Base-by-base conservation (phyloP, 2,797 vertebrate species). In the Streptopelia turtur region DNA sequence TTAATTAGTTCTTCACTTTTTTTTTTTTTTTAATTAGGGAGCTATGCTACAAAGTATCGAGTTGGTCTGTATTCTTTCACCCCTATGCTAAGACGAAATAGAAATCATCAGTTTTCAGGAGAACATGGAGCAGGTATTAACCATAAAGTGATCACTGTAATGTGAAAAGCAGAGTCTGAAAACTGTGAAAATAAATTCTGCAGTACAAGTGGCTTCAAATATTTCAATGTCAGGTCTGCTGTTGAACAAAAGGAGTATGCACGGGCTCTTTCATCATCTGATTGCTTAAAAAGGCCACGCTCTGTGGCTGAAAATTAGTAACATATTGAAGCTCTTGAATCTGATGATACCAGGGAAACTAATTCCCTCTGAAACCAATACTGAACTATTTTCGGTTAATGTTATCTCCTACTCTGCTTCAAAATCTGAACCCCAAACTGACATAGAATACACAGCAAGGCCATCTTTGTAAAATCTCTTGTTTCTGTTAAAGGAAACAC, bases 301-400 rank as follows among this genome's bases (percentile, higher is more conserved):
- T 89, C 14, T 23, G 52, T 71, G 47, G 35, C 72, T 94, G 65
- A 76, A 92, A 88, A 88, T 81, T 63, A 90, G 53, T 57, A 88
- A 86, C 72, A 41, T 57, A 61, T 33, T 91, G 70, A 79, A 83
- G 13, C 7, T 88, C 83, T 88, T 88, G 47, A 87, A 66, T 53
- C 15, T 83, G 75, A 57, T 75, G 55, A 37, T 84, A 72, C 2
- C 7, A 79, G 30, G 52, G 47, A 66, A 96, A 83, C 18, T 72
- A 92, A 96, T 88, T 93, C 66, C 7, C 18, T 57, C 74, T 94
- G 76, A 82, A 94, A 87, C 33, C 25, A 90, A 61, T 39, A 63
- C 25, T 30, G 60, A 87, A 49, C 33, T 47, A 70, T 90, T 90
- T 78, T 79, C 63, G 27, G 52, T 78, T 72, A 86, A 31, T 39